Evolutionary conservation across 1,140 invertebrate species (phyloP).

Genomic region (Lucilia cuprina): DNA sequence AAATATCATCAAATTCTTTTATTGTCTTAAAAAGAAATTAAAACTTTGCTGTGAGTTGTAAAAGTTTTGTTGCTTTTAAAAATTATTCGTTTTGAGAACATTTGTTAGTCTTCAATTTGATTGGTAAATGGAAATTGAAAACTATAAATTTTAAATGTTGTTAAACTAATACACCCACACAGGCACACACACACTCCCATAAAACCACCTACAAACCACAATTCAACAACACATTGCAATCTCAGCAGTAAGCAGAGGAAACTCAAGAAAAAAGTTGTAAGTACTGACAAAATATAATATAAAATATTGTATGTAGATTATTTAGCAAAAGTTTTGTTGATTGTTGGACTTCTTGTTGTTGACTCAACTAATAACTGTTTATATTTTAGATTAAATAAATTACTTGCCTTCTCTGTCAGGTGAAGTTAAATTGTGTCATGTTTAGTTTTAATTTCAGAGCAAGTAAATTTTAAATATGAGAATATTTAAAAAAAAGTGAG

Average conservation of each 20-base stretch:
- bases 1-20: neutral
- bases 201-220: neutral
- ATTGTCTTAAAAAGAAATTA: neutral
- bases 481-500: neutral
- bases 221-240: too few species aligned
- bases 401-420: neutral
- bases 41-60: neutral
- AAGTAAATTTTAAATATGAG: constrained; percentile 23
- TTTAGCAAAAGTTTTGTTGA: neutral
- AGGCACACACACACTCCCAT: neutral
- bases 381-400: constrained; percentile 25
- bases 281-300: neutral
- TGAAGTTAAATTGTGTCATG: constrained; percentile 26
- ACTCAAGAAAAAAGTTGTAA: neutral
- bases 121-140: constrained; percentile 26
- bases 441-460: constrained; percentile 22
- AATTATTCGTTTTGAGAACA: neutral
- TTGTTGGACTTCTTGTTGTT: constrained; percentile 9
- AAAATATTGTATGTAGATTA: neutral
- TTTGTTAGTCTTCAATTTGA: constrained; percentile 26
- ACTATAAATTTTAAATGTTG: constrained; percentile 28
- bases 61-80: neutral
- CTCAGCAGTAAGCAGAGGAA: too few species aligned
- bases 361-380: constrained; percentile 33
- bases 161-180: neutral